Base-by-base conservation (phyloP, 2,888 invertebrate genomes). In the Oscheius sp. region DNA sequence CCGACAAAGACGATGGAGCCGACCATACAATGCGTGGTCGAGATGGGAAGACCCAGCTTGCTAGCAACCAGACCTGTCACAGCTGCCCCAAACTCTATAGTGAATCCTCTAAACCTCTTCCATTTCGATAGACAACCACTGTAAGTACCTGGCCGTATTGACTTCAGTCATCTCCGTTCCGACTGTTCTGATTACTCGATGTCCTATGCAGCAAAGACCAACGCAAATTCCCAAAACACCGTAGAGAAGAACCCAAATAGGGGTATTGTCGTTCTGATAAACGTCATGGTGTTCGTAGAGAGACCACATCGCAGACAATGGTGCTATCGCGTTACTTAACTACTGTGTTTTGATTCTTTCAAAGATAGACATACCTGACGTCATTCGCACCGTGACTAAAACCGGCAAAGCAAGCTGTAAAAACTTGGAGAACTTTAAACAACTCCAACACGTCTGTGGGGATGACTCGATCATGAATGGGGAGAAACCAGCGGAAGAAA, bases 371-470 rank as follows among this genome's bases (percentile, higher is more conserved):
- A 35, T 57, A 94, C 95, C 94, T 94, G 78, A 99, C 98, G 90
- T 99, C 99, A 90, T 99, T 99, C 29, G 98, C 98, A 50, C 98
- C 99, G 89, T 99, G 98, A n/a, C 98, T 98, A 90, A 99, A 99
- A 72, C 96, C 95, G 1, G 97, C 98, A 90, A 99, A 99, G 13
- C 95, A 94, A 3, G 98, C 99, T 0, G 98, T 98, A 74, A 99
- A 92, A 71, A 98, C 94, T 92, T 99, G 98, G 58, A 98, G 92
- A 90, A 96, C 96, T 57, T 96, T 94, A 91, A 99, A 99, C 37
- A 94, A 75, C 37, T 74, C 73, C 50, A 85, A 75, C 1, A 86
- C 87, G 9, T 82, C 76, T 59, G 74, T 48, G 51, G 83, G 78
- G 32, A 86, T 78, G 13, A 63, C 63, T 9, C 83, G 77, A 0